A percentile compares a stretch with the other conserved stretches of the same genome.
Conservation (phyloP, 2,113 vertebrate genomes). For the Zapornia atra region DNA sequence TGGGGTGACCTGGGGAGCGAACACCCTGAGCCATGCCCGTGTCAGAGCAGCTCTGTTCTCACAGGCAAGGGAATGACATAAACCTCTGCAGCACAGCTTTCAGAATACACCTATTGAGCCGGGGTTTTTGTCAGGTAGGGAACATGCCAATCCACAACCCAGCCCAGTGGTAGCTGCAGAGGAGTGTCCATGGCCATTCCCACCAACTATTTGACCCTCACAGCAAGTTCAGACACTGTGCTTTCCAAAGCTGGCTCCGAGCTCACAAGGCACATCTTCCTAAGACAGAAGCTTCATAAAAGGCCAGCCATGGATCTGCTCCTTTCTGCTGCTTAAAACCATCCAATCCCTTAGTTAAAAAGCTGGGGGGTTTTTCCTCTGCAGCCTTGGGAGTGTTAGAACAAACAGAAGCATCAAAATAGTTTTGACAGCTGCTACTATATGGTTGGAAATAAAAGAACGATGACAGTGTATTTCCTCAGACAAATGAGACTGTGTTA, state of each 20-base stretch:
- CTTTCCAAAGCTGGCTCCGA: neutral
- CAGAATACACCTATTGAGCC: neutral
- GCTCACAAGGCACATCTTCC: neutral
- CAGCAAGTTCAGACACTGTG: neutral
- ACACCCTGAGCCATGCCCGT: neutral
- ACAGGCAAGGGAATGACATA: neutral
- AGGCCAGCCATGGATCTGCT: neutral
- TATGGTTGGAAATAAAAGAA: neutral
- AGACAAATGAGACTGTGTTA: neutral
- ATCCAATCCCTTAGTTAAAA: neutral
- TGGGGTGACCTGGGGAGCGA: neutral
- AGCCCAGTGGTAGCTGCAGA: neutral
- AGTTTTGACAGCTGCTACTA: neutral
- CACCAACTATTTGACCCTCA: neutral
- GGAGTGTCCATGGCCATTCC: neutral
- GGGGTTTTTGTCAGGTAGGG: neutral
- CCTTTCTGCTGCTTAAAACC: neutral
- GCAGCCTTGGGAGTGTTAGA: neutral
- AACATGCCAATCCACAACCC: neutral
- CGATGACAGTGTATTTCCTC: neutral
- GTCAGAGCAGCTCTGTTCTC: neutral
- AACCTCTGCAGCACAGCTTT: neutral
- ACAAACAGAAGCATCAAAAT: neutral
- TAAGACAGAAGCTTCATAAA: neutral
- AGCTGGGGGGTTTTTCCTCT: neutral